phyloP scores from a whole-genome alignment of 2,888 invertebrate genomes.

The Electrophaes corylata region DNA sequence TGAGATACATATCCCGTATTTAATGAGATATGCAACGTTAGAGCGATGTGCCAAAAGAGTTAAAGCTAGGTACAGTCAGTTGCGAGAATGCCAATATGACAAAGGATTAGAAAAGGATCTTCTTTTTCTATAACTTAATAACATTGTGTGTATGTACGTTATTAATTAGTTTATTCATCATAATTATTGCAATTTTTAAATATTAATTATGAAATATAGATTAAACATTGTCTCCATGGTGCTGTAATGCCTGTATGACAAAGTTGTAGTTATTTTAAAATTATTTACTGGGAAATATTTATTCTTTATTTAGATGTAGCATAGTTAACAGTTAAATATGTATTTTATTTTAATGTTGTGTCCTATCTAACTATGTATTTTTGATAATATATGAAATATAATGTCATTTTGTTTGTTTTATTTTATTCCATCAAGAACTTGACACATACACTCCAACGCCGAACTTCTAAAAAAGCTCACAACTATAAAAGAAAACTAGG shows the following conservation, averaged over 20 bases:
- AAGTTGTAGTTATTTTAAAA: constrained; percentile 11
- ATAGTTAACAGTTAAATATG: constrained; percentile 3
- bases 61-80: neutral
- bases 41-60: constrained; percentile 26
- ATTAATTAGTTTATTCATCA: neutral
- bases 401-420: constrained; percentile 19
- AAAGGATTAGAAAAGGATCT: constrained; percentile 17
- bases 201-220: neutral
- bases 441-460: too few relatives aligned
- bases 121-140: neutral
- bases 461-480: neutral
- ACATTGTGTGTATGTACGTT: neutral
- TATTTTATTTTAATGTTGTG: constrained; percentile 32
- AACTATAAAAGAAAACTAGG: too few relatives aligned
- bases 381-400: constrained; percentile 29
- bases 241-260: constrained; percentile 3
- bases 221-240: constrained; percentile 4
- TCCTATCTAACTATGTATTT: constrained; percentile 25
- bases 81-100: constrained; percentile 7
- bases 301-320: constrained; percentile 7
- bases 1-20: constrained; percentile 10
- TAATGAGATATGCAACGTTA: constrained; percentile 8
- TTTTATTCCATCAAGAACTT: too few relatives aligned
- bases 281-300: constrained; percentile 19
- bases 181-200: constrained; percentile 15